A percentile compares a stretch with the other conserved stretches of the same genome.
phyloP scores from a whole-genome alignment of 1,140 invertebrate genomes.

The Phymorhynchus buccinoides region DNA sequence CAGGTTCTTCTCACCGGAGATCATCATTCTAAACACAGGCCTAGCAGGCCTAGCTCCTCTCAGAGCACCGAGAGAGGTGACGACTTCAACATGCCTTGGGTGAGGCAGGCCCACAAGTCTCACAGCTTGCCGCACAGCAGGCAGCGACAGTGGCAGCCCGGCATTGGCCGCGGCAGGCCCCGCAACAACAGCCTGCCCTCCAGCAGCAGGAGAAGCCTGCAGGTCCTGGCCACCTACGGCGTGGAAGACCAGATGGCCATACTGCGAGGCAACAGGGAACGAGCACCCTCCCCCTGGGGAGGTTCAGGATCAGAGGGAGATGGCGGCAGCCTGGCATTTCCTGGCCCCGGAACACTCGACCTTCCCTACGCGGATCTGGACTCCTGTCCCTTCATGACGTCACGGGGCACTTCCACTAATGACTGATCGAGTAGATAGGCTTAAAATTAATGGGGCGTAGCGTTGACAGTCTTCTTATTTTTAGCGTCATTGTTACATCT shows the following conservation, averaged over 20 bases:
- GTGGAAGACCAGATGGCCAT: background rate
- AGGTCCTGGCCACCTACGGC: background rate
- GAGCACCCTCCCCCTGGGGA: background rate
- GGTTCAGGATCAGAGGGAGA: background rate
- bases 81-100: slow-evolving; percentile 9
- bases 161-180: background rate
- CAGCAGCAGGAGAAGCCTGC: background rate
- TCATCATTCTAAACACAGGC: slow-evolving; percentile 20
- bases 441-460: background rate
- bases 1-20: background rate
- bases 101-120: background rate
- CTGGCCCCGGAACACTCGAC: background rate
- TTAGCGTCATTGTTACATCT: too few relatives aligned
- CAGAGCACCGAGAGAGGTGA: background rate
- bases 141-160: background rate
- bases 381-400: slow-evolving; percentile 2
- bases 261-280: background rate
- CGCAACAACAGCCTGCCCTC: background rate
- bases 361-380: background rate
- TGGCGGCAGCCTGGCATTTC: background rate
- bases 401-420: background rate
- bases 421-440: background rate
- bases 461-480: too few relatives aligned
- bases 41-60: background rate
- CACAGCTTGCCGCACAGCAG: background rate